These are phyloP conservation scores for Vanessa atalanta DNA, from an alignment of 1,140 invertebrate genomes.

Conservation along the genomic window DNA sequence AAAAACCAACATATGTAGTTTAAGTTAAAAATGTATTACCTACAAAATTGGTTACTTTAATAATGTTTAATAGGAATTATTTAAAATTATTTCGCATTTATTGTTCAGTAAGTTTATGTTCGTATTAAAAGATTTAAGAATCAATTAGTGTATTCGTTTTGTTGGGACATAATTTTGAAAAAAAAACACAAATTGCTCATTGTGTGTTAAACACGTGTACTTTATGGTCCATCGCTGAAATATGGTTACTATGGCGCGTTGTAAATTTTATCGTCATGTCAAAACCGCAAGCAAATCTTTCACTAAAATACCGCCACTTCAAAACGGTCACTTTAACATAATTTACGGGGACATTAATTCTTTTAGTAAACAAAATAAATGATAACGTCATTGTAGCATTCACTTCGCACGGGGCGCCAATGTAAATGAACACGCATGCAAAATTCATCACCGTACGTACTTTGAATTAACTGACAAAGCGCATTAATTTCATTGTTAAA, in stretches of 20 bases:
- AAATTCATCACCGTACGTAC: constrained; percentile 48
- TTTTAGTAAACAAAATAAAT: constrained; percentile 48
- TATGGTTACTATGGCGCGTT: constrained; percentile 38
- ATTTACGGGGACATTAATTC: constrained; percentile 60
- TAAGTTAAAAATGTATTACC: no score
- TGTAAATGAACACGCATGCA: constrained; percentile 58
- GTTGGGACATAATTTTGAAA: constrained; percentile 15
- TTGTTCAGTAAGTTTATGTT: background rate
- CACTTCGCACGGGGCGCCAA: constrained; percentile 45
- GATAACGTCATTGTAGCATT: constrained; percentile 57
- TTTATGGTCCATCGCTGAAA: constrained; percentile 34
- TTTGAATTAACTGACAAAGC: constrained; percentile 48
- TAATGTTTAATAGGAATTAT: no score
- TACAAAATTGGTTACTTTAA: no score
- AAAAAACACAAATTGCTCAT: constrained; percentile 23
- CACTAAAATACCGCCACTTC: constrained; percentile 50
- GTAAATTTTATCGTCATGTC: constrained; percentile 53
- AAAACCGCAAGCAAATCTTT: constrained; percentile 50
- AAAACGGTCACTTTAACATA: constrained; percentile 64
- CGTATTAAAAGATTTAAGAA: background rate
- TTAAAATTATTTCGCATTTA: no score
- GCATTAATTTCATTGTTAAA: constrained; percentile 49
- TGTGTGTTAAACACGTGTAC: constrained; percentile 29
- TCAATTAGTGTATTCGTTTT: constrained; percentile 1
- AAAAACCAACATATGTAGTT: no score